Base-by-base conservation (phyloP, 2,797 vertebrate genomes). In the Tinamus major region DNA sequence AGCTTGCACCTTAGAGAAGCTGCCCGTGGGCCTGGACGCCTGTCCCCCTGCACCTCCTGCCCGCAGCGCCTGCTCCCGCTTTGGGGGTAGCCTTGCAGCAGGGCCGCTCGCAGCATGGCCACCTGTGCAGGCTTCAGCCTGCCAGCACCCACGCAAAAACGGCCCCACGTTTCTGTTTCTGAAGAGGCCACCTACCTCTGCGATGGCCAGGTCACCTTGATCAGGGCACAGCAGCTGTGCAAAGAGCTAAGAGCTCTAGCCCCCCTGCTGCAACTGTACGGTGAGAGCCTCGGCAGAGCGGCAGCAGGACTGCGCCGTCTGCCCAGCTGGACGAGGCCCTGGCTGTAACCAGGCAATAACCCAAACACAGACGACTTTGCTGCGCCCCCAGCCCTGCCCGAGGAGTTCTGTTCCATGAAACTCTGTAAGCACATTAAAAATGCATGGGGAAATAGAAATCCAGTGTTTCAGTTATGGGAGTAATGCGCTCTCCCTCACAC, bases 241-340 rank as follows among this genome's bases (percentile, higher is more conserved):
- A 63, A 51, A 31, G 21, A 70, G 18, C 39, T 5, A 2, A 27
- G 79, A 42, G 12, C 37, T 78, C 24, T n/a, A 17, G 26, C 42
- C 3, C 18, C 21, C 1, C 3, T 3, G 2, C 3, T 15, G 2
- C 13, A 10, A 17, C 1, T 1, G 2, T 2, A 1, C 0, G 1
- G 1, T 15, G 29, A 56, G 31, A 56, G 31, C 55, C 31, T n/a
- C 55, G 9, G 51, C 8, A 21, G 23, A 33, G 35, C 0, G 5
- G 51, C 46, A 10, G 16, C 51, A 49, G 71, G 64, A 13, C 26
- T 33, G 63, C 9, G 1, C 0, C 1, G 9, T 10, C 13, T 35
- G 42, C 18, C 18, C 62, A 23, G 26, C 46, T 5, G 33, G 14
- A 33, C 33, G n/a, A 76, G 68, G n/a, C 27, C 35, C 49, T 70